Evolutionary conservation across 2,888 invertebrate species (phyloP), one percentile per base, ranked within the genome.

Genomic region (Sylvicola cinctus): DNA sequence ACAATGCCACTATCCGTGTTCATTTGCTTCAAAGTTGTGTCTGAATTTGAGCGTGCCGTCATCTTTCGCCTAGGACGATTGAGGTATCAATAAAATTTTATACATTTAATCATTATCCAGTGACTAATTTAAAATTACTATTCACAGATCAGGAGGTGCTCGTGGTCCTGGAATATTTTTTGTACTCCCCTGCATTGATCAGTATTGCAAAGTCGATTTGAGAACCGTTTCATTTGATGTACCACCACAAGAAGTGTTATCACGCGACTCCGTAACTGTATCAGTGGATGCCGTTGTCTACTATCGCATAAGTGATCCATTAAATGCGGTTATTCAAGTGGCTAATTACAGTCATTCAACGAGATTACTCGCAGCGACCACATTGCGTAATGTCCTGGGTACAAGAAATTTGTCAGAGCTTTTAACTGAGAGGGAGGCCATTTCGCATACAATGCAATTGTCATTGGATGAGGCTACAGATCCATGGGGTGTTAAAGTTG

Each of bases 161-260:
- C 63, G 79, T 42, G 84, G 87, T 0, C 75, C 83, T n/a, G 88
- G 88, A 2, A 73, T 90, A 41, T 93, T 93, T 58, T 91, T 93
- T 57, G 74, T 93, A 7, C 63, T 95, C 40, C 93, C 93, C 1
- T 96, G 93, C 56, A 79, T 93, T 36, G 93, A 91, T 52, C 78
- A 75, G 31, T 93, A 88, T 54, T 74, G 80, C 37, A 88, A 83
- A 56, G 85, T 95, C 29, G 93, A 95, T 57, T 62, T 93, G 37
- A 68, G 93, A 40, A 90, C 90, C 1, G 83, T 93, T 1, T 87
- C 90, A 0, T 95, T 93, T 51, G 90, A 93, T 60, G 90, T 95
- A 1, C 90, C 93, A 30, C 88, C 91, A 1, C 93, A 95, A 63
- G 91, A 93, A 68, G 87, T 91, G 23, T 63, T 91, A 35, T 85